phyloP scores from a whole-genome alignment of 2,888 invertebrate species.

The Nineta flava region DNA sequence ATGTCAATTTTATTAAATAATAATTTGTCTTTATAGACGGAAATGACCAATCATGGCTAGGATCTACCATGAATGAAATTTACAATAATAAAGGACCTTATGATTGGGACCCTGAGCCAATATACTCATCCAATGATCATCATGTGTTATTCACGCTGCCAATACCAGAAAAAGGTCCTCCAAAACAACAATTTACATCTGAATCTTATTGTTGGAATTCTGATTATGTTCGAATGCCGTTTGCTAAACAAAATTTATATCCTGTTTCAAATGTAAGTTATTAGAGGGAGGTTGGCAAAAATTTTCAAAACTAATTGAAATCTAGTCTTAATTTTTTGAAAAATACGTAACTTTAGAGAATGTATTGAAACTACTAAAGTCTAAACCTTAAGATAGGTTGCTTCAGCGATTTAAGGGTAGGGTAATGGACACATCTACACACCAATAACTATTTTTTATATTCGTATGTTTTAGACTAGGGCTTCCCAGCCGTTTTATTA shows the following conservation, averaged over 20 bases:
- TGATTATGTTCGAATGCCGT: constrained; percentile 73
- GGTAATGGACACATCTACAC: no score
- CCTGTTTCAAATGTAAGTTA: constrained; percentile 43
- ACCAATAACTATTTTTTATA: no score
- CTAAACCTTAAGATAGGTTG: no score
- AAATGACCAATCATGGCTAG: constrained; percentile 24
- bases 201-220: constrained; percentile 65
- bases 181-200: constrained; percentile 42
- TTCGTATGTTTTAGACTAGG: no score
- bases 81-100: constrained; percentile 28
- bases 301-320: no score
- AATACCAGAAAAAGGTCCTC: constrained; percentile 31
- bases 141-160: constrained; percentile 53
- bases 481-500: no score
- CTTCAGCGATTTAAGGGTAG: no score
- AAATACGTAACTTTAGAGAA: no score
- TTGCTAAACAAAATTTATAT: constrained; percentile 55
- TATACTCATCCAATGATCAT: constrained; percentile 45
- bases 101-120: constrained; percentile 31
- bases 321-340: no score
- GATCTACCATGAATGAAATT: constrained; percentile 29
- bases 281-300: no score
- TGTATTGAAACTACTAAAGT: no score
- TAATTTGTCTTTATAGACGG: background rate
- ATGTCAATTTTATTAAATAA: background rate